Evolutionary conservation across 1,140 invertebrate genomes (phyloP), one percentile per base, ranked within the genome.

Genomic region (Theocolax elegans): DNA sequence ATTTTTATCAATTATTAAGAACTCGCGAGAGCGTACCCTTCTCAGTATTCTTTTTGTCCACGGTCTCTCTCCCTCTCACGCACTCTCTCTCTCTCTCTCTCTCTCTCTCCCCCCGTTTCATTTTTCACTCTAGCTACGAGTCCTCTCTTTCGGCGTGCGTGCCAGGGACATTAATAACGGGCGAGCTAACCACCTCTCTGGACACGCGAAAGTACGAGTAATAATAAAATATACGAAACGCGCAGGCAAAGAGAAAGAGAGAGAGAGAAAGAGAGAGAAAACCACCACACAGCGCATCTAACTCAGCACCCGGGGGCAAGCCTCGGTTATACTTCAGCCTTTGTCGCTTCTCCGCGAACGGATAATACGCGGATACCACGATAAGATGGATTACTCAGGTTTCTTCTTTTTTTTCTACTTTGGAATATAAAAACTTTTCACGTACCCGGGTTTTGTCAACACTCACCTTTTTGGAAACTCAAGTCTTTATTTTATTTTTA

Each of bases 1-100:
- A 84, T 85, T 84, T 84, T 84, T 85, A 84, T 85, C 83, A 84
- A 84, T 85, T 85, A 84, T 84, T 85, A 85, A 85, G 83, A 84
- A 84, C 79, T 78, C 79, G 72, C 72, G 67, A 64, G 59, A 69
- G 54, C 15, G 17, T 27, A 13, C 44, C 27, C 51, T 21, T 15
- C 44, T 54, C 42, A 54, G 15, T 54, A 46, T 70, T 58, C 72
- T 49, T 67, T 13, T 42, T 23, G 12, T 0, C 17, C 10, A 23
- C 21, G 46, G 27, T 7, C n/a, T 7, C 17, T 15, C 1, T 15
- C 1, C 15, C 15, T 4, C 19, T 17, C 15, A 13, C 9, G 21
- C 25, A 23, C 17, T 10, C 44, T n/a, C n/a, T n/a, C 17, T 21
- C 1, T 9, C 23, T 31, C 25, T 75, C 65, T 42, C 23, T 46